Evolutionary conservation across 2,113 vertebrate genomes (phyloP).

Genomic region (Arenaria interpres): DNA sequence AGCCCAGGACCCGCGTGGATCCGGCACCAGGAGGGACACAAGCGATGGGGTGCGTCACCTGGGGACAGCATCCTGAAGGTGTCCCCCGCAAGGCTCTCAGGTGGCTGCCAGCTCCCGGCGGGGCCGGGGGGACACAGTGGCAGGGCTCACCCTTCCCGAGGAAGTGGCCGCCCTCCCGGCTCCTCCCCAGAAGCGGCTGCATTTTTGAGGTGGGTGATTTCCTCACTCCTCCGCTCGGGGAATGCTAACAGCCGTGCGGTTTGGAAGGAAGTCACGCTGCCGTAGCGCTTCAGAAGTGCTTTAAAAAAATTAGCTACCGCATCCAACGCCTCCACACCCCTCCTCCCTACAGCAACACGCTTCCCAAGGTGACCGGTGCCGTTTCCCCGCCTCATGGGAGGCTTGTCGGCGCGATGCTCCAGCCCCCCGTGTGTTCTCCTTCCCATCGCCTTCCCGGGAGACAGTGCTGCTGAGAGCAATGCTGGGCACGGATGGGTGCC

Average conservation of each 20-base stretch:
- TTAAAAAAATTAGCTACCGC: background rate
- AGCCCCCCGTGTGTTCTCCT: background rate
- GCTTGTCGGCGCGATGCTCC: background rate
- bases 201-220: slow-evolving; percentile 65
- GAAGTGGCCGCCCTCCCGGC: background rate
- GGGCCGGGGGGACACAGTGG: rapidly evolving
- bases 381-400: background rate
- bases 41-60: background rate
- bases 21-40: rapidly evolving
- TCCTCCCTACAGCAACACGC: background rate
- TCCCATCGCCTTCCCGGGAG: rapidly evolving
- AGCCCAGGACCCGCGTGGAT: background rate
- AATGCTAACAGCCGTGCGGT: slow-evolving; percentile 41
- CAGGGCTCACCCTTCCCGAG: background rate
- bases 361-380: background rate
- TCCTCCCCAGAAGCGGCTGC: slow-evolving; percentile 31
- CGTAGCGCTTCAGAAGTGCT: slow-evolving; percentile 15
- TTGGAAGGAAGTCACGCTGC: slow-evolving; percentile 31
- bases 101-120: background rate
- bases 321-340: background rate
- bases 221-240: slow-evolving; percentile 23
- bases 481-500: background rate
- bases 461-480: rapidly evolving
- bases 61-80: background rate
- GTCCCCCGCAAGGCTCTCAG: rapidly evolving